Evolutionary conservation across 2,113 vertebrate genomes (phyloP).

Genomic region (Dasyurus viverrinus): DNA sequence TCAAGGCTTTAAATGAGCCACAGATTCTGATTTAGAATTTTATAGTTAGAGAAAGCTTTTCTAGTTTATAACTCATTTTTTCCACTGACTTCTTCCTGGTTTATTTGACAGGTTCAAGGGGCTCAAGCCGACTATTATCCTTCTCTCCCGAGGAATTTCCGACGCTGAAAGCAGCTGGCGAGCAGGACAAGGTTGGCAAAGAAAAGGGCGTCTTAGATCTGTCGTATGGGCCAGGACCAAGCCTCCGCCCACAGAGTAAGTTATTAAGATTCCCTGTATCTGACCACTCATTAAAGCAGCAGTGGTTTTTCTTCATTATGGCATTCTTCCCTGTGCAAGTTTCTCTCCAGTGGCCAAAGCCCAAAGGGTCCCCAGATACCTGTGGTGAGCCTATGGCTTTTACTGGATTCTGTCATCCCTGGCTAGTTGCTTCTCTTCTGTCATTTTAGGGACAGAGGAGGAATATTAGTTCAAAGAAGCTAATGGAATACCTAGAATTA

Average conservation of each 20-base stretch:
- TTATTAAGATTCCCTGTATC: neutral
- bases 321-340: neutral
- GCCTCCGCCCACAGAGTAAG: conserved; percentile 99
- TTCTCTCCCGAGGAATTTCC: conserved; percentile 99
- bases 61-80: accelerated
- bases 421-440: neutral
- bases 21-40: neutral
- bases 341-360: neutral
- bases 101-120: conserved; percentile 94
- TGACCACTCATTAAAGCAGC: accelerated
- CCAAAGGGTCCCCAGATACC: neutral
- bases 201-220: conserved; percentile 99
- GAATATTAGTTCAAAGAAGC: neutral
- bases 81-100: conserved; percentile 10
- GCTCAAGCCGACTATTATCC: conserved; percentile 99
- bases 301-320: neutral
- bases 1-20: accelerated
- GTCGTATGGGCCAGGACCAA: conserved; percentile 99
- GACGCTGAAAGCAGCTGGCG: conserved; percentile 99
- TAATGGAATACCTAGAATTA: neutral
- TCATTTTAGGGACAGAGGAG: neutral
- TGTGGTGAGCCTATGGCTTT: too few relatives aligned
- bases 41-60: neutral
- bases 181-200: conserved; percentile 99
- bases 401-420: neutral